A percentile compares a stretch with the other conserved stretches of the same genome.
Conservation (phyloP, 2,797 vertebrate genomes). For the Enteromius thamalakanensis region DNA sequence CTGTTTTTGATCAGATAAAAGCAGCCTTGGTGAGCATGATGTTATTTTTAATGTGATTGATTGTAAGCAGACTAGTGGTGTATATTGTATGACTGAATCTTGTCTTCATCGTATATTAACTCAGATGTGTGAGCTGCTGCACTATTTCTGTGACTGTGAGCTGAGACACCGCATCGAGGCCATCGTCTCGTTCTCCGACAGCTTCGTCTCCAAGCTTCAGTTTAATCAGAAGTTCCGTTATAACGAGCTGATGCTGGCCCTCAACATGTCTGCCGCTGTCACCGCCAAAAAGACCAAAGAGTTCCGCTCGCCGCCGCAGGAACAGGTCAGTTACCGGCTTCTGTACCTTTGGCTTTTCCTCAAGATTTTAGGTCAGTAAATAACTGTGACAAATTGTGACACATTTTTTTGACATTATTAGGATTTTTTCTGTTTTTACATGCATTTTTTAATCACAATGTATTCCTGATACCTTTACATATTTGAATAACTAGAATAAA, state of each 20-base stretch:
- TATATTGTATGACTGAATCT: background rate
- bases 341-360: too few relatives aligned
- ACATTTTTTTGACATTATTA: too few relatives aligned
- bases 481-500: too few relatives aligned
- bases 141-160: conserved; percentile 98
- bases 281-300: conserved; percentile 97
- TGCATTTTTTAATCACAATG: too few relatives aligned
- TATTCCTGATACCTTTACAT: too few relatives aligned
- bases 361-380: too few relatives aligned
- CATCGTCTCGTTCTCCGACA: conserved; percentile 96
- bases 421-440: too few relatives aligned
- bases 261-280: conserved; percentile 98
- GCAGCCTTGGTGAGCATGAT: too few relatives aligned
- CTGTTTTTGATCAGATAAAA: too few relatives aligned
- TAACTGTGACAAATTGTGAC: too few relatives aligned
- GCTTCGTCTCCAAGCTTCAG: conserved; percentile 94
- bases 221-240: conserved; percentile 98
- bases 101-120: background rate
- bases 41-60: too few relatives aligned
- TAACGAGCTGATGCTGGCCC: conserved; percentile 96
- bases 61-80: too few relatives aligned
- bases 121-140: conserved; percentile 91
- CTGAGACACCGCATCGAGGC: conserved; percentile 95
- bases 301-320: conserved; percentile 96
- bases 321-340: conserved; percentile 78